Conservation (phyloP, 2,888 invertebrate species). For the Pachycephus smyrnensis region DNA sequence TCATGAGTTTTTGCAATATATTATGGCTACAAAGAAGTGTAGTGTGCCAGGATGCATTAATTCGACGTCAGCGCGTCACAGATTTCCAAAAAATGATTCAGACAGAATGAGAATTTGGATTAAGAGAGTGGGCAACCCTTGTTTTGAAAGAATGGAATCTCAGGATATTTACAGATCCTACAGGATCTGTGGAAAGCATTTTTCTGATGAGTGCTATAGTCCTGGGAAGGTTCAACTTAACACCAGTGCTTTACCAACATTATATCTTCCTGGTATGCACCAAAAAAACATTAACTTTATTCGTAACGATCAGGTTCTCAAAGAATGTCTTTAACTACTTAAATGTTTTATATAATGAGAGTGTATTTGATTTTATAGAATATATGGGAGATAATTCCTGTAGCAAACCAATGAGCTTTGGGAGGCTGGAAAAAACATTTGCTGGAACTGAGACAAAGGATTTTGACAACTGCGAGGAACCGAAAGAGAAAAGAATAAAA, state of each 20-base stretch:
- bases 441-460: background rate
- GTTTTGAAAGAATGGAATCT: background rate
- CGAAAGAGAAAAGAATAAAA: background rate
- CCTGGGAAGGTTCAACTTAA: constrained; percentile 1
- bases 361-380: background rate
- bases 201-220: background rate
- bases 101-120: constrained; percentile 5
- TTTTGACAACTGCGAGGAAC: background rate
- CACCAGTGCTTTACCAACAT: background rate
- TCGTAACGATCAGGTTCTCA: background rate
- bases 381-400: background rate
- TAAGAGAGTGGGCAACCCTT: background rate
- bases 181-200: background rate
- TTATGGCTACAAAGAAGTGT: background rate
- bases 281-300: background rate
- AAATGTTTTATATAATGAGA: background rate
- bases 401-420: background rate
- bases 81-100: constrained; percentile 4
- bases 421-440: background rate
- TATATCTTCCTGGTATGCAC: background rate
- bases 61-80: background rate
- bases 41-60: background rate
- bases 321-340: background rate
- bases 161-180: background rate
- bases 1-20: background rate